These are phyloP conservation scores for Drosophila repletoides DNA, from an alignment of 1,140 invertebrate species.

Conservation along the genomic window DNA sequence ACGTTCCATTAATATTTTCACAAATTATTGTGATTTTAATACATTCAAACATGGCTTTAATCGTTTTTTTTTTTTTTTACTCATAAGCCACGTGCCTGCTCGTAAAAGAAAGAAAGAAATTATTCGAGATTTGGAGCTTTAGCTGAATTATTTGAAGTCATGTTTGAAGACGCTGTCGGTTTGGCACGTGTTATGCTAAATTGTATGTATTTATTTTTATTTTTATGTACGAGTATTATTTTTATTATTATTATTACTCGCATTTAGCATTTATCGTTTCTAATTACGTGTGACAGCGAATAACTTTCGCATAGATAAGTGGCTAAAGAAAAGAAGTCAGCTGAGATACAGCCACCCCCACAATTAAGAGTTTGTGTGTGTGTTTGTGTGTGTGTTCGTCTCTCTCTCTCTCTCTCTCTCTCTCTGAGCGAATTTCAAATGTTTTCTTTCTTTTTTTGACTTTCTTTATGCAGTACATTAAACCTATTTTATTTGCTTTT, in stretches of 20 bases:
- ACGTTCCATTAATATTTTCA: no score
- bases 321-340: constrained; percentile 1
- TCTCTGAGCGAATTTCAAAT: neutral
- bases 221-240: neutral
- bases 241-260: neutral
- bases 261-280: constrained; percentile 26
- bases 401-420: neutral
- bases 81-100: neutral
- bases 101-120: neutral
- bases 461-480: constrained; percentile 15
- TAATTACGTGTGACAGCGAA: constrained; percentile 40
- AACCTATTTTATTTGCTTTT: constrained; percentile 6
- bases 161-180: constrained; percentile 5
- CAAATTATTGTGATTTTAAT: no score
- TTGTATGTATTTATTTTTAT: neutral
- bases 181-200: constrained; percentile 34
- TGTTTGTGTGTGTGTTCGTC: neutral
- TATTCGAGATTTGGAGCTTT: neutral
- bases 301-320: constrained; percentile 35
- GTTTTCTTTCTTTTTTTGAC: constrained; percentile 8
- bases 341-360: constrained; percentile 17
- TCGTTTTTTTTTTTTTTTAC: neutral
- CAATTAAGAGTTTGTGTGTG: no score
- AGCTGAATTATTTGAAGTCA: neutral
- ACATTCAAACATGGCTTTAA: neutral